Evolutionary conservation across 2,888 invertebrate genomes (phyloP).

Genomic region (Drosophila quasianomalipes): DNA sequence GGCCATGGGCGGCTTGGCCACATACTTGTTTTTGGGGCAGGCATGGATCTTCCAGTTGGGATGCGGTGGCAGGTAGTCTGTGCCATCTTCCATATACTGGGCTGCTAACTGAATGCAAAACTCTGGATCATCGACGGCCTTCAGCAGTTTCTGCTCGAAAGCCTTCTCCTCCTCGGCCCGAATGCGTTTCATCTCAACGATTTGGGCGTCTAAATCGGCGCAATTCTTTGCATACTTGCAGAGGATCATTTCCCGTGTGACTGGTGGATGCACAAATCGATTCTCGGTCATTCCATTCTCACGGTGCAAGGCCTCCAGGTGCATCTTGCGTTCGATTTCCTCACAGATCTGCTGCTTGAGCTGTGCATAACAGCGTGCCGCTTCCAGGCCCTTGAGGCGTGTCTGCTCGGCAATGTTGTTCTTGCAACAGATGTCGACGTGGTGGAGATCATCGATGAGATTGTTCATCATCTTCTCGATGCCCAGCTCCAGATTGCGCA

Average conservation of each 20-base stretch:
- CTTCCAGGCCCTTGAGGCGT: slow-evolving; percentile 65
- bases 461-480: slow-evolving; percentile 67
- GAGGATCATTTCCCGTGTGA: slow-evolving; percentile 51
- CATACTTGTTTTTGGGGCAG: slow-evolving; percentile 59
- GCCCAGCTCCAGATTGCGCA: slow-evolving; percentile 71
- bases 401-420: slow-evolving; percentile 54
- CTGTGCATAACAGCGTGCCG: slow-evolving; percentile 67
- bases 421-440: slow-evolving; percentile 77
- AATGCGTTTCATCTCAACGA: slow-evolving; percentile 69
- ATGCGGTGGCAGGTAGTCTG: slow-evolving; percentile 80
- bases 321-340: slow-evolving; percentile 69
- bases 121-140: slow-evolving; percentile 72
- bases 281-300: slow-evolving; percentile 81
- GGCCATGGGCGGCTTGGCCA: slow-evolving; percentile 48
- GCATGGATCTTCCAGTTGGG: slow-evolving; percentile 80
- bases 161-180: slow-evolving; percentile 66
- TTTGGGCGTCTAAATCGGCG: slow-evolving; percentile 71
- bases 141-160: slow-evolving; percentile 65
- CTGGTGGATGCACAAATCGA: slow-evolving; percentile 71
- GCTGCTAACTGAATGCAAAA: slow-evolving; percentile 72
- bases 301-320: slow-evolving; percentile 66
- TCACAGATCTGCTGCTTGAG: slow-evolving; percentile 79
- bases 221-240: slow-evolving; percentile 56
- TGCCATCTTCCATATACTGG: slow-evolving; percentile 62
- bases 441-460: slow-evolving; percentile 72